Evolutionary conservation across 2,113 vertebrate genomes (phyloP), one percentile per base, ranked within the genome.

Genomic region (Gymnogyps californianus): DNA sequence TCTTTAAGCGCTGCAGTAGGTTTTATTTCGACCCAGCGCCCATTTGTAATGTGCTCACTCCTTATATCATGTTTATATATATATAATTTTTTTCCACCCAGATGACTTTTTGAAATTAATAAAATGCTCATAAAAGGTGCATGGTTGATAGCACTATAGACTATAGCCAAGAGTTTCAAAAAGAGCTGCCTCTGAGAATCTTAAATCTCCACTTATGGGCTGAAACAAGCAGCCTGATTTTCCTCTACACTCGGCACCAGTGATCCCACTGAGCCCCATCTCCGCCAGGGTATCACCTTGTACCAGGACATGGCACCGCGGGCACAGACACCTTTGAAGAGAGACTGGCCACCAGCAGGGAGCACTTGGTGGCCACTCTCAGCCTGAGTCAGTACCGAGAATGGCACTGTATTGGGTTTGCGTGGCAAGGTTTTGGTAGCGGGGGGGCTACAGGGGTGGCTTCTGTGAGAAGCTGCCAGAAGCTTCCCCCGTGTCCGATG

Each of bases 1-100:
- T 79, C 82, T 72, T 93, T 80, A 90, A 92, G 84, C 15, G 1
- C 81, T 44, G 80, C 64, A 82, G 54, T 42, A 70, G 54, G 55
- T 71, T 95, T 94, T 85, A 96, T 94, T 90, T 87, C 42, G 11
- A 95, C 83, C 83, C 87, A 61, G 62, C 59, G 93, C 81, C 69
- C 77, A 87, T 97, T 83, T 81, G 91, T 89, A 84, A 91, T 4
- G 38, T 84, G 74, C 61, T 94, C 77, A 29, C 44, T 89, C 77
- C 76, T 81, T 95, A 78, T 47, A 91, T 93, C 89, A 95, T 93
- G 93, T 95, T 89, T 92, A 89, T 89, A 90, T 59, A 90, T 36
- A 64, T 69, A 90, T 79, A 85, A 83, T 40, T 89, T 83, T 86
- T 82, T 96, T 77, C 72, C 52, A 42, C 89, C 25, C 57, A 67